Conservation (phyloP, 1,140 invertebrate species). For the Venustaconcha ellipsiformis region DNA sequence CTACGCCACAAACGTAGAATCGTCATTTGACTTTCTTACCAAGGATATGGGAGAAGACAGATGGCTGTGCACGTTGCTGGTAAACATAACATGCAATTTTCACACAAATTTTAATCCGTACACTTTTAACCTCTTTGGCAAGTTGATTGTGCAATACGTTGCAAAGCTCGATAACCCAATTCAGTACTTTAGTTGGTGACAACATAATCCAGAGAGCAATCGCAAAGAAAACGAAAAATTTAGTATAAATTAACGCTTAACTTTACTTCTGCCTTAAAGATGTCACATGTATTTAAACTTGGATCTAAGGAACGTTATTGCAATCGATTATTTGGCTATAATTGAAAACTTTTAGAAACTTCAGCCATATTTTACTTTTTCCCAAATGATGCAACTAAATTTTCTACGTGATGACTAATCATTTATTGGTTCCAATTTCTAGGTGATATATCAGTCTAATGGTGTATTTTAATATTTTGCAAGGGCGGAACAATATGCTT, state of each 20-base stretch:
- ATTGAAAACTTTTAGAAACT: too few species aligned
- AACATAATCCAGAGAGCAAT: not conserved
- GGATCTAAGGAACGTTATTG: too few species aligned
- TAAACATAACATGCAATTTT: slow-evolving; percentile 12
- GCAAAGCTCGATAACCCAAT: not conserved
- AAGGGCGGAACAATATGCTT: too few species aligned
- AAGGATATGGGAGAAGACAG: slow-evolving; percentile 89
- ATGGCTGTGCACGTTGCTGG: slow-evolving; percentile 62
- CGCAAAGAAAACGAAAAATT: not conserved
- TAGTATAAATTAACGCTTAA: not conserved
- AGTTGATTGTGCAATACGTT: not conserved
- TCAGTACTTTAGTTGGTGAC: not conserved
- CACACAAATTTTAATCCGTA: not conserved
- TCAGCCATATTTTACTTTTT: too few species aligned
- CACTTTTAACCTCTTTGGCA: not conserved
- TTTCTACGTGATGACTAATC: too few species aligned
- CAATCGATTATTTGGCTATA: too few species aligned
- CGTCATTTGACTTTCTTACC: slow-evolving; percentile 97
- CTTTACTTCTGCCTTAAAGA: too few species aligned
- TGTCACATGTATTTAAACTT: too few species aligned
- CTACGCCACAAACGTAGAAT: slow-evolving; percentile 92
- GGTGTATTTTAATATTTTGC: too few species aligned
- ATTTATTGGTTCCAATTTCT: too few species aligned
- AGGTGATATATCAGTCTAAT: too few species aligned
- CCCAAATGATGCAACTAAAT: too few species aligned